phyloP scores from a whole-genome alignment of 2,113 vertebrate genomes.

The Macrotis lagotis region DNA sequence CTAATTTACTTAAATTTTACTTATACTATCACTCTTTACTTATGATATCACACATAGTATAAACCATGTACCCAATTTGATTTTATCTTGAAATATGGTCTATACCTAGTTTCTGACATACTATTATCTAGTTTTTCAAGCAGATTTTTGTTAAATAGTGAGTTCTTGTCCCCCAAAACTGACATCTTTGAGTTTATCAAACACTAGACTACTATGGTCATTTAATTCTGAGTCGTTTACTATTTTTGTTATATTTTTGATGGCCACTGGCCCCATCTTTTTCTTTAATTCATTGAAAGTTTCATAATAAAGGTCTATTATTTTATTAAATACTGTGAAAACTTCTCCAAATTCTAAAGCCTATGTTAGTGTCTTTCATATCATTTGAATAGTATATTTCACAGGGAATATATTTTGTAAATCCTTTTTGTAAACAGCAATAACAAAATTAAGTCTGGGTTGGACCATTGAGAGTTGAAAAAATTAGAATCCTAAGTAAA shows the following conservation, averaged over 20 bases:
- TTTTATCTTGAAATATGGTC: no score
- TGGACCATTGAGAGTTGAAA: not conserved
- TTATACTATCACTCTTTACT: no score
- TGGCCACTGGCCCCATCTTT: not conserved
- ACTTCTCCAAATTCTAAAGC: not conserved
- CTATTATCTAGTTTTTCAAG: no score
- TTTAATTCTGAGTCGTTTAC: no score
- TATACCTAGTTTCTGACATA: no score
- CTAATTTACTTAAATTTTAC: no score
- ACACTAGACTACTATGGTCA: no score
- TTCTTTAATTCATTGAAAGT: not conserved
- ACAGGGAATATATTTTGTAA: not conserved
- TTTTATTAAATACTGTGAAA: not conserved
- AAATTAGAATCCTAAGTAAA: not conserved
- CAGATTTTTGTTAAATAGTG: no score
- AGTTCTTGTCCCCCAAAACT: no score
- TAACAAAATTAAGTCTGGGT: not conserved
- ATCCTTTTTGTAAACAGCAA: not conserved
- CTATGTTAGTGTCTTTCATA: conserved; percentile 19
- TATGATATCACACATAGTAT: no score
- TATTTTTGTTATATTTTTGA: not conserved
- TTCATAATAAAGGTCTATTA: not conserved
- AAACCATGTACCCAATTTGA: no score
- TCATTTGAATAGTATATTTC: conserved; percentile 26
- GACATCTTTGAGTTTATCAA: no score